Conservation (phyloP, 2,797 vertebrate species). For the Gallinago solitaria region DNA sequence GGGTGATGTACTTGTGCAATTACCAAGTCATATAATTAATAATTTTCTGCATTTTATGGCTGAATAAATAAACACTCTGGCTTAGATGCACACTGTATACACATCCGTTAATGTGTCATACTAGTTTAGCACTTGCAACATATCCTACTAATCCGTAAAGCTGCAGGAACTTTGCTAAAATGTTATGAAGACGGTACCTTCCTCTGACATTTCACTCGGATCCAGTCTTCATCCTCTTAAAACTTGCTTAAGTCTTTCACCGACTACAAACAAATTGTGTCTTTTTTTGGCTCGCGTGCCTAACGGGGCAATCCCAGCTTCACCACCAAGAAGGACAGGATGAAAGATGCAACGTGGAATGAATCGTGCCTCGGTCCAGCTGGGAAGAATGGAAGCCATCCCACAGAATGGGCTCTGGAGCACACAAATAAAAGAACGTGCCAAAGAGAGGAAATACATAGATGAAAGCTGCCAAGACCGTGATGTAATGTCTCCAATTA, state of each 20-base stretch:
- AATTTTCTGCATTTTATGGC: neutral
- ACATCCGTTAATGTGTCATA: neutral
- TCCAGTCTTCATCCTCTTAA: neutral
- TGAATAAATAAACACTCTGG: neutral
- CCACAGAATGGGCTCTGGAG: neutral
- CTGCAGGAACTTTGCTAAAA: neutral
- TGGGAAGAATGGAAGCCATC: neutral
- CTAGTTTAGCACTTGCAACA: neutral
- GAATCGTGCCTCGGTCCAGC: neutral
- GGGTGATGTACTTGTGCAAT: neutral
- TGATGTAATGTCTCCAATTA: neutral
- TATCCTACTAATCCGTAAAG: neutral
- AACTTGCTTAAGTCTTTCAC: neutral
- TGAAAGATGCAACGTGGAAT: neutral
- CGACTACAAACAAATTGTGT: neutral
- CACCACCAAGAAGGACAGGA: neutral
- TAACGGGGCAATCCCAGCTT: neutral
- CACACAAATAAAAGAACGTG: neutral
- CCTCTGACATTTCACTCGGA: neutral
- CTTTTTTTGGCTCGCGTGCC: neutral
- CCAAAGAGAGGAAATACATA: neutral
- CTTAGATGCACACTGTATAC: neutral
- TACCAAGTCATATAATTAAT: neutral
- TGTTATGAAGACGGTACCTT: fast-evolving
- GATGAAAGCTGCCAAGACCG: neutral